Evolutionary conservation across 1,140 invertebrate genomes (phyloP), one percentile per base, ranked within the genome.

Genomic region (Meloidogyne floridensis): DNA sequence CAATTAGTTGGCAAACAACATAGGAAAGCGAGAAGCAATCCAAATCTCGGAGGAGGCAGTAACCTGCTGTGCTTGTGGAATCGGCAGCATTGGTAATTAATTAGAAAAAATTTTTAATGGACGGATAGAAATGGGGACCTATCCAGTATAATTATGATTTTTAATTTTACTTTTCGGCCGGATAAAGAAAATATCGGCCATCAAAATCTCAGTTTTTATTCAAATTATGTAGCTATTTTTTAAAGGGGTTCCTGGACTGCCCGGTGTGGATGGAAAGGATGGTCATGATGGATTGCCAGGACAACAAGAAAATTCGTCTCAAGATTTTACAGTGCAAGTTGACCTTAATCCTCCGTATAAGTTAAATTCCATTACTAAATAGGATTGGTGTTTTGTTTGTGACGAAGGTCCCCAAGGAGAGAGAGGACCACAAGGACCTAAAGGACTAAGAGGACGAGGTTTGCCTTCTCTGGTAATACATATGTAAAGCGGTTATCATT

Each of bases 381-480:
- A 77, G 75, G 54, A 77, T 15, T 77, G 75, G 75, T 77, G 75
- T 59, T 77, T 77, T 20, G 75, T 77, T 7, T 77, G 75, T 32
- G 75, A 71, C 42, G 75, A 77, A 20, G 47, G 54, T n/a, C 43
- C 54, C 13, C 75, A 54, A 15, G 75, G 75, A 2, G 54, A 18
- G 54, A 77, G 59, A 42, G 75, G 75, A 8, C 75, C 75, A 42
- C 47, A 20, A 11, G 75, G 75, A 15, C n/a, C 59, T 20, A 77
- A 20, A 65, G 75, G 75, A 7, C 75, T 65, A 15, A 77, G 54
- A 13, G 75, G 75, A 77, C 18, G 13, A 77, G 75, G 75, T 77
- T 13, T 13, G n/a, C 10, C 8, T 20, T 3, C 18, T 18, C 15
- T 56, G n/a, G n/a, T 8, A 77, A 77, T 15, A 2, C 2, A 56